These are phyloP conservation scores for Ephestia elutella DNA, from an alignment of 1,140 invertebrate species.

Conservation along the genomic window DNA sequence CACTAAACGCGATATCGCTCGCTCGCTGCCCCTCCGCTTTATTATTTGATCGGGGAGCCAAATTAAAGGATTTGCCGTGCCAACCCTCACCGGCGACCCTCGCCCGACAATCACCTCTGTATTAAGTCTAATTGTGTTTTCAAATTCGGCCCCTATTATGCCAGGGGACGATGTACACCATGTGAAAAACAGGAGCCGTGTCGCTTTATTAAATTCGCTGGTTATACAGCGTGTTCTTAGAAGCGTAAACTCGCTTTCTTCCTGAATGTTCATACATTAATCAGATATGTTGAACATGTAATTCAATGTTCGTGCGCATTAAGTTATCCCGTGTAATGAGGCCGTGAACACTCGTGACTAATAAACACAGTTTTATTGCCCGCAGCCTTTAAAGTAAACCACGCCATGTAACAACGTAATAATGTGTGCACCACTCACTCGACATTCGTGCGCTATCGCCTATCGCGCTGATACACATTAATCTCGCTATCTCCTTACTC, in stretches of 20 bases:
- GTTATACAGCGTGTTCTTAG: conserved; percentile 20
- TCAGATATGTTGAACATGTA: conserved; percentile 20
- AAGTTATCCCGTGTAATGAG: conserved; percentile 33
- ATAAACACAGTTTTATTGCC: conserved; percentile 34
- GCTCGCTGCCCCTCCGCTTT: conserved; percentile 60
- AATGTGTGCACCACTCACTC: conserved; percentile 24
- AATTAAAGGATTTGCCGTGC: conserved; percentile 72
- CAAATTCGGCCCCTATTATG: conserved; percentile 67
- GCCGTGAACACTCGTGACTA: conserved; percentile 38
- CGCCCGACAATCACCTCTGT: conserved; percentile 71
- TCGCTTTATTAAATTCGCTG: conserved; percentile 57
- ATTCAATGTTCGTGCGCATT: conserved; percentile 25
- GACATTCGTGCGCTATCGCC: conserved; percentile 21
- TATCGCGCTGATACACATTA: conserved; percentile 30
- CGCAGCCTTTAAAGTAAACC: conserved; percentile 19
- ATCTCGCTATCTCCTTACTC: conserved; percentile 23
- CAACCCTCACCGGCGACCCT: conserved; percentile 61
- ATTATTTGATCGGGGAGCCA: conserved; percentile 72
- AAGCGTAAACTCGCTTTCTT: background rate
- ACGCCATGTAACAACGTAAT: conserved; percentile 30
- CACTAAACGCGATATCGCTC: conserved; percentile 71
- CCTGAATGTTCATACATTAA: conserved; percentile 1
- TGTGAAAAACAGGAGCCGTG: conserved; percentile 64
- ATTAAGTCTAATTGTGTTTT: conserved; percentile 75
- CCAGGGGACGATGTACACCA: conserved; percentile 41